These are phyloP conservation scores for Hypotaenidia okinawae DNA, from an alignment of 2,797 vertebrate genomes.

Conservation along the genomic window DNA sequence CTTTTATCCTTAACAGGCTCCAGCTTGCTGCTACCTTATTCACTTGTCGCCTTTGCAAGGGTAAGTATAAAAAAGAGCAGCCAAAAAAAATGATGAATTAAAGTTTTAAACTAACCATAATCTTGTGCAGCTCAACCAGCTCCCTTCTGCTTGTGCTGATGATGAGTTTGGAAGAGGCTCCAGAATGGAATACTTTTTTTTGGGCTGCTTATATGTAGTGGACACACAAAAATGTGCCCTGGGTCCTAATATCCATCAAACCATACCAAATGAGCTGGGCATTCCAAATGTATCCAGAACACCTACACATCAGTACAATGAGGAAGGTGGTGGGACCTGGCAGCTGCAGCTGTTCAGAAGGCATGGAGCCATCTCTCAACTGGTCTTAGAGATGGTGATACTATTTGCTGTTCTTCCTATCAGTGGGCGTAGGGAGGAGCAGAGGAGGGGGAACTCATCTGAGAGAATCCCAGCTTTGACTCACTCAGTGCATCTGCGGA, in stretches of 20 bases:
- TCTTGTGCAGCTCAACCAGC: neutral
- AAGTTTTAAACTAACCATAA: neutral
- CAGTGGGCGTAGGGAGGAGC: neutral
- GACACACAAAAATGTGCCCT: neutral
- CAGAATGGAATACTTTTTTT: neutral
- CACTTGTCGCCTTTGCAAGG: neutral
- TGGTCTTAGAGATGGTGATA: neutral
- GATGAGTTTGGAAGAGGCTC: neutral
- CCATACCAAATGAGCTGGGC: neutral
- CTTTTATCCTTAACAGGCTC: neutral
- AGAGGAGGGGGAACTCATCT: neutral
- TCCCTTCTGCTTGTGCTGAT: neutral
- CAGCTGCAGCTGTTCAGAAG: neutral
- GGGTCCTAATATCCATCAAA: neutral
- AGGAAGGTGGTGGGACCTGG: neutral
- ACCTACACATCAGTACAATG: neutral
- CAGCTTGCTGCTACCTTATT: neutral
- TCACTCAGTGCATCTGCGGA: neutral
- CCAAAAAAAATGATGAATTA: neutral
- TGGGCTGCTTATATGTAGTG: neutral
- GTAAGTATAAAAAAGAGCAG: neutral
- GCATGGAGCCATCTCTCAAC: neutral
- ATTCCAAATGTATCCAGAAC: neutral
- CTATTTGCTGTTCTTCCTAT: neutral
- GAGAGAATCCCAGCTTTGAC: neutral